A percentile compares a stretch with the other conserved stretches of the same genome.
Evolutionary conservation across 2,113 vertebrate species (phyloP).

Genomic region (Eublepharis macularius): DNA sequence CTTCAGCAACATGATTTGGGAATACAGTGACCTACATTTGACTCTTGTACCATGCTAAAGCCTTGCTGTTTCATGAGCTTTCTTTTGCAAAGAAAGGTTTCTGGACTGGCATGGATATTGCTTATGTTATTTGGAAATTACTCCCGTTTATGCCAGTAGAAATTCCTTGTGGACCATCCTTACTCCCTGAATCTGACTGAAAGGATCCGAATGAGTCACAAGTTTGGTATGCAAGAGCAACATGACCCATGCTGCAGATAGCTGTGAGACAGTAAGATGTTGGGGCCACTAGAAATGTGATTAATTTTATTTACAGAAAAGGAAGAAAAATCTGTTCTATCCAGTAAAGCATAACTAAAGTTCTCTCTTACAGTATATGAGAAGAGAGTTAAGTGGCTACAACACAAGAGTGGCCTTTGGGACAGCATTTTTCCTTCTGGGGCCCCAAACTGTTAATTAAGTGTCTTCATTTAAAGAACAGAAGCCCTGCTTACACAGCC

Average conservation of each 20-base stretch:
- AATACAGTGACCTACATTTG: background rate
- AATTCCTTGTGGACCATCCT: background rate
- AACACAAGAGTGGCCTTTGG: background rate
- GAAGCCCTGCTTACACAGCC: no score
- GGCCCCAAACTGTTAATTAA: background rate
- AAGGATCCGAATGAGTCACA: background rate
- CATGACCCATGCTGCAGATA: background rate
- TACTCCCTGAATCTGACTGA: background rate
- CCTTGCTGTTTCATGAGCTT: constrained; percentile 5
- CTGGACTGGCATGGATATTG: background rate
- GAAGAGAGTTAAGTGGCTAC: background rate
- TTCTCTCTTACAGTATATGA: background rate
- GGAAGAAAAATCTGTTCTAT: background rate
- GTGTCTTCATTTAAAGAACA: no score
- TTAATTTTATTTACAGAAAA: background rate
- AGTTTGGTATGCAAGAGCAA: background rate
- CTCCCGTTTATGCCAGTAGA: background rate
- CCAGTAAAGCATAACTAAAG: background rate
- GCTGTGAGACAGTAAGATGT: background rate
- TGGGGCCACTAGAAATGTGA: background rate
- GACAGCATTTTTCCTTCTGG: background rate
- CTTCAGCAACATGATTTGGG: background rate
- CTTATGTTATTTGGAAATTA: background rate
- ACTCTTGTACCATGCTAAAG: background rate
- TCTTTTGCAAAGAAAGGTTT: constrained; percentile 27